Percentiles rank a stretch among this genome's conserved stretches.
Evolutionary conservation across 2,888 invertebrate genomes (phyloP).

Genomic region (Camptogramma bilineatum): DNA sequence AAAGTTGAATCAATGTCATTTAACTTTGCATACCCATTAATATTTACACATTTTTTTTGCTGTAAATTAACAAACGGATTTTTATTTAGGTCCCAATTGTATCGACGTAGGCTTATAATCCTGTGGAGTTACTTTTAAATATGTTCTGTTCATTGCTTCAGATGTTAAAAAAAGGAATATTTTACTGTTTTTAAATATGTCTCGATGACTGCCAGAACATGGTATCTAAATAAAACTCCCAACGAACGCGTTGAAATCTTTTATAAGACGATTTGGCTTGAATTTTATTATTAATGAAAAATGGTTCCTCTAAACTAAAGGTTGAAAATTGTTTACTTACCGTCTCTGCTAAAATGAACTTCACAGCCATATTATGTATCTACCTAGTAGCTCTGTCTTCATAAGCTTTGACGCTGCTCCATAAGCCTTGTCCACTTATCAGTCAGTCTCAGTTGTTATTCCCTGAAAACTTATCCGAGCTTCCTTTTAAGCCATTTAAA

Average conservation of each 20-base stretch:
- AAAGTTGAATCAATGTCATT: slow-evolving; percentile 3
- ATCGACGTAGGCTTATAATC: not conserved
- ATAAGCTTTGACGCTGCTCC: slow-evolving; percentile 22
- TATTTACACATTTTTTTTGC: too few relatives aligned
- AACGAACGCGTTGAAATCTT: slow-evolving; percentile 43
- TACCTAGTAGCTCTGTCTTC: not conserved
- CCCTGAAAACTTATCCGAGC: slow-evolving; percentile 70
- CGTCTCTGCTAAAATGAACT: not conserved
- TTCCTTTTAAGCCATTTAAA: slow-evolving; percentile 74
- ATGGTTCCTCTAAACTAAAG: not conserved
- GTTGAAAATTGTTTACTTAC: slow-evolving; percentile 1
- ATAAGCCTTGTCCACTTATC: slow-evolving; percentile 68
- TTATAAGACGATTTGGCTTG: slow-evolving; percentile 14
- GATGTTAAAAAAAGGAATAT: not conserved
- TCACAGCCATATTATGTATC: not conserved
- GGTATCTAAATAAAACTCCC: not conserved
- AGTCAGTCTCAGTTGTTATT: slow-evolving; percentile 69
- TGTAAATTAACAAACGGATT: too few relatives aligned
- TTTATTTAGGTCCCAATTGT: too few relatives aligned
- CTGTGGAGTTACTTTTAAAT: not conserved
- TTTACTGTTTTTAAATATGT: not conserved
- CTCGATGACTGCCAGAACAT: not conserved
- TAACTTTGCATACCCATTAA: not conserved
- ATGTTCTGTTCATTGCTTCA: not conserved
- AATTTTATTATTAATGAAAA: not conserved